Base-by-base conservation (phyloP, 2,888 invertebrate genomes). In the Pimpla rufipes region DNA sequence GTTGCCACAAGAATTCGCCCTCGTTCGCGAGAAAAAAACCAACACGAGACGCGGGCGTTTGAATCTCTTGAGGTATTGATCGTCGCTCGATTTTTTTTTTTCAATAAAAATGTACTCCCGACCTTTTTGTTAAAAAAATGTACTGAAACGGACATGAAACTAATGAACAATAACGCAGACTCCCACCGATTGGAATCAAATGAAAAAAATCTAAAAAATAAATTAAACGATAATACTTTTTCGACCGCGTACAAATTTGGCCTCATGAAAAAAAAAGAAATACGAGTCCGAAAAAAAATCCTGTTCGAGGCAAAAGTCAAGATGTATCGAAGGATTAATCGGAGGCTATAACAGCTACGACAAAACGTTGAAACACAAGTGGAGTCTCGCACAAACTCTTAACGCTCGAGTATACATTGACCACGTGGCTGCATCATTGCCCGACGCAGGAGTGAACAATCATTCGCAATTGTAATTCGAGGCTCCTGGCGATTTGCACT, bases 41-140 rank as follows among this genome's bases (percentile, higher is more conserved):
- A 23, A 7, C 18, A 23, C 23, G 7, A 40, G 23, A n/a, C 42
- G 11, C 1, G 35, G 52, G 29, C 21, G 21, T 67, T 52, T 50
- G 23, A 74, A 75, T 80, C 59, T 80, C 74, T 80, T 80, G 35
- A 62, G 74, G 74, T 62, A 68, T 74, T 80, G 71, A 73, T 73
- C 79, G 16, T 29, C 16, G 52, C 64, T 78, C 62, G 21, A 70
- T 50, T 52, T 29, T 50, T 42, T 16, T 76, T 57, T 35, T 18
- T n/a, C 23, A 35, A 47, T 3, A 21, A 76, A 59, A 62, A 18
- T 37, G 29, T 29, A 55, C 21, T 57, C 55, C 42, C 29, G 40
- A 66, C 40, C 10, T 35, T 29, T 29, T 40, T n/a, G 62, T 47
- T 35, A 29, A 35, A 62, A 66, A 59, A 59, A 47, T 68, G 8